phyloP scores from a whole-genome alignment of 35 echinoderm and acorn worm species.

The Anneissia japonica region DNA sequence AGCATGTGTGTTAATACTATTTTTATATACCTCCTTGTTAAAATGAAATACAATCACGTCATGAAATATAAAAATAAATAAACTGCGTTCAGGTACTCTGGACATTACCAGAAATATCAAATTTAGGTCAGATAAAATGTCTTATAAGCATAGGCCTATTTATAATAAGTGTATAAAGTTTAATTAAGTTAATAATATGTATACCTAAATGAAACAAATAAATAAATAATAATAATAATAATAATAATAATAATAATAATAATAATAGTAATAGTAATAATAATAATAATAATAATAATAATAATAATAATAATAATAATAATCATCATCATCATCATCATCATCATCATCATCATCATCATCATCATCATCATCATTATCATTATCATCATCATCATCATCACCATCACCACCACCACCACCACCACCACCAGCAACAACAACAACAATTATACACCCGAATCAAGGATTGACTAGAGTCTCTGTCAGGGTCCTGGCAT shows the following conservation, averaged over 20 bases:
- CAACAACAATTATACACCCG: no score
- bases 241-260: conserved; percentile 6
- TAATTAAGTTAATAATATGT: not conserved
- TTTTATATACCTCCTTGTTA: no score
- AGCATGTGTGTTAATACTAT: no score
- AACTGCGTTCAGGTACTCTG: no score
- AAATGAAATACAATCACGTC: no score
- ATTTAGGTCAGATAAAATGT: not conserved
- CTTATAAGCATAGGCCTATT: not conserved
- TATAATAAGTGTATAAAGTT: not conserved
- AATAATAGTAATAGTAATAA: not conserved
- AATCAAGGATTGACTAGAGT: no score
- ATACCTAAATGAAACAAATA: not conserved
- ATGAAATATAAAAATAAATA: no score
- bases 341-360: conserved; percentile 21
- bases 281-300: not conserved
- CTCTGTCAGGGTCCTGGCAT: no score
- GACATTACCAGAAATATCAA: not conserved
- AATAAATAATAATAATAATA: not conserved
- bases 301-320: not conserved
- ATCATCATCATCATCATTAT: conserved; percentile 23
- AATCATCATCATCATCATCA: conserved; percentile 3
- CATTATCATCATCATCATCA: conserved; percentile 11
- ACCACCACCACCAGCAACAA: no score
- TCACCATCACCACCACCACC: no score